These are phyloP conservation scores for Mixornis gularis DNA, from an alignment of 2,113 vertebrate species.

Conservation along the genomic window DNA sequence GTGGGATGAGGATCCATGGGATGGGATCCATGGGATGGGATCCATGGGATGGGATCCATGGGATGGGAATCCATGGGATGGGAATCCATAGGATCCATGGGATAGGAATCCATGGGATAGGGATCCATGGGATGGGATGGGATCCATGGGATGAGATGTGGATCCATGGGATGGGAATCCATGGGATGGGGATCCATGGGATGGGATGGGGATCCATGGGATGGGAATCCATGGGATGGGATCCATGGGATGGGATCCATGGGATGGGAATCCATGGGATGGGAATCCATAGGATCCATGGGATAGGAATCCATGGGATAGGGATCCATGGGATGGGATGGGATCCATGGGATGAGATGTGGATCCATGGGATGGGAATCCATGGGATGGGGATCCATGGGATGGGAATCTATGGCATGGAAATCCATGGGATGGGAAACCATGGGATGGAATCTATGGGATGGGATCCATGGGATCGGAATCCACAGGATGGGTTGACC, in stretches of 20 bases:
- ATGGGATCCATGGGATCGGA: not conserved
- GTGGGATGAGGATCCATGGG: not conserved
- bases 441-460: not conserved
- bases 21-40: not conserved
- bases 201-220: not conserved
- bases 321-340: not conserved
- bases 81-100: too few relatives aligned
- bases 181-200: not conserved
- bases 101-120: not conserved
- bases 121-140: not conserved
- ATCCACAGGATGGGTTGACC: not conserved
- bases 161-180: not conserved
- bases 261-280: not conserved
- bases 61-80: too few relatives aligned
- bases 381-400: not conserved
- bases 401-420: not conserved
- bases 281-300: not conserved
- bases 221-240: not conserved
- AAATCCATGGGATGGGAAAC: not conserved
- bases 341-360: not conserved
- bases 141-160: not conserved
- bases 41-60: too few relatives aligned
- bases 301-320: too few relatives aligned
- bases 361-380: not conserved
- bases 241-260: not conserved